Conservation (phyloP, 2,113 vertebrate genomes). For the Leucoraja erinaceus region DNA sequence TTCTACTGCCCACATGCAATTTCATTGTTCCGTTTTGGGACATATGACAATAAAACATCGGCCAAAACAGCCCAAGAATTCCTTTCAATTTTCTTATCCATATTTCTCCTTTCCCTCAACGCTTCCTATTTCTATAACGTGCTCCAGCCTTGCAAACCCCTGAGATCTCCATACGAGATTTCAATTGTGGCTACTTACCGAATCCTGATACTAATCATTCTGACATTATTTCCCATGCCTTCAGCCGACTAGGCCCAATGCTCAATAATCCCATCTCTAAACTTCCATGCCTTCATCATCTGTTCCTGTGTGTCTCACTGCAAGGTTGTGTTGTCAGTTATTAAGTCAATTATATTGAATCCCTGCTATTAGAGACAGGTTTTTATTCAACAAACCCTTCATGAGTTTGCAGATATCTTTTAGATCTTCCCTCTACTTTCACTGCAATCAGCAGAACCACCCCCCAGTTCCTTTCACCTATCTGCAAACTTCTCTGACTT, state of each 20-base stretch:
- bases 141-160: background rate
- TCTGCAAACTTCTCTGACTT: background rate
- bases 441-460: background rate
- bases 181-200: too few species aligned
- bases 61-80: too few species aligned
- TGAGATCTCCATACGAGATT: too few species aligned
- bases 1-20: too few species aligned
- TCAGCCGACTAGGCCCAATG: too few species aligned
- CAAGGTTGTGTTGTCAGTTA: background rate
- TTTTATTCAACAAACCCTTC: background rate
- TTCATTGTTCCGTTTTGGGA: too few species aligned
- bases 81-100: background rate
- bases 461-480: background rate
- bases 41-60: too few species aligned
- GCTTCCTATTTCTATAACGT: background rate
- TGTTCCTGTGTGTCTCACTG: too few species aligned
- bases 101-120: background rate
- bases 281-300: too few species aligned
- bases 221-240: too few species aligned
- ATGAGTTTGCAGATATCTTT: background rate
- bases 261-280: too few species aligned
- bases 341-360: background rate
- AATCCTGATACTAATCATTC: too few species aligned
- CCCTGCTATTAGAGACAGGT: background rate
- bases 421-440: background rate